Percentiles rank a stretch among this genome's conserved stretches.
Conservation (phyloP, 2,797 vertebrate genomes). For the Propithecus perrieri region DNA sequence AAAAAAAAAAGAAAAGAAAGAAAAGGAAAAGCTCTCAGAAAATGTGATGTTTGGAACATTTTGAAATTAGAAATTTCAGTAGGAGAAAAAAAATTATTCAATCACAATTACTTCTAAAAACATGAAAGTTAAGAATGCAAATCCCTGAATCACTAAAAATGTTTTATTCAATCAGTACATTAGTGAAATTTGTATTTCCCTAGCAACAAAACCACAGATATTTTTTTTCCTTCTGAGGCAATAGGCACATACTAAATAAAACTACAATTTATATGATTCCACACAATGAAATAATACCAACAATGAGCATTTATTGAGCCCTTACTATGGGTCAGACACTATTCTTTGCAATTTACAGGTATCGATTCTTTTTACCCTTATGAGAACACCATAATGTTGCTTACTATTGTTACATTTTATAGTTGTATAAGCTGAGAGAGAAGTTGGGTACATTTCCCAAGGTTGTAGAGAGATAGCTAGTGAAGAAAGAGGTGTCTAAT, state of each 20-base stretch:
- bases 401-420: neutral
- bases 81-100: slow-evolving; percentile 11
- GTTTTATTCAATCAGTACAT: neutral
- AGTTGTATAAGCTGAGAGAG: neutral
- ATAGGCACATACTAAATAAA: neutral
- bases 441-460: neutral
- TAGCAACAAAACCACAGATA: neutral
- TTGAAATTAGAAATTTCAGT: neutral
- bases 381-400: neutral
- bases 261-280: neutral
- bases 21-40: neutral
- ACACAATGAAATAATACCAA: neutral
- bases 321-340: neutral
- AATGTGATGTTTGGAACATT: neutral
- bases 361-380: neutral
- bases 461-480: neutral
- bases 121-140: slow-evolving; percentile 15
- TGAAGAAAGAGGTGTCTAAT: neutral
- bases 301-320: neutral
- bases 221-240: neutral
- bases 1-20: neutral
- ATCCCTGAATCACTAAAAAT: neutral
- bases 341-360: neutral
- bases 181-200: neutral
- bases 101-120: neutral